A percentile compares a stretch with the other conserved stretches of the same genome.
Evolutionary conservation across 1,140 invertebrate genomes (phyloP).

Genomic region (Anastatus disparis): DNA sequence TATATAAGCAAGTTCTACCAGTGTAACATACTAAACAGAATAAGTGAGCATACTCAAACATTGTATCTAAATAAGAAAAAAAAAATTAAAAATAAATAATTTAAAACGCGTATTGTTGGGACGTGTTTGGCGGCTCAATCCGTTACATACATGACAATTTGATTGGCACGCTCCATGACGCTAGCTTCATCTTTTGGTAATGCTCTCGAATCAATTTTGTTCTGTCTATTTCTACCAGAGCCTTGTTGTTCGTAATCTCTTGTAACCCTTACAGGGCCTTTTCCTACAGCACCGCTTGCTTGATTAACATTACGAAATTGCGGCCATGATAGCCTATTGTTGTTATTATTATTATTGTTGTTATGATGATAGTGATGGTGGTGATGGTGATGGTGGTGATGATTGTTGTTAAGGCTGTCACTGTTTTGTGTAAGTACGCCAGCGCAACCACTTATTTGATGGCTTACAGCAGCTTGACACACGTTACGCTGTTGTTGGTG

Average conservation of each 20-base stretch:
- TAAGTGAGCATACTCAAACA: conserved; percentile 18
- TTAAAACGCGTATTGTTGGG: too few relatives aligned
- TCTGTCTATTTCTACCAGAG: conserved; percentile 59
- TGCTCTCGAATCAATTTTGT: conserved; percentile 66
- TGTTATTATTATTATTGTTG: conserved; percentile 66
- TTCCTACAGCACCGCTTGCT: conserved; percentile 40
- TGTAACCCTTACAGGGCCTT: conserved; percentile 50
- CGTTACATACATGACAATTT: conserved; percentile 84
- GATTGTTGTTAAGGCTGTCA: conserved; percentile 66
- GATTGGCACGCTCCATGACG: conserved; percentile 83
- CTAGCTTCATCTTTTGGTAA: conserved; percentile 77
- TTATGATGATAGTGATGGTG: conserved; percentile 34
- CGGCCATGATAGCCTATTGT: conserved; percentile 67
- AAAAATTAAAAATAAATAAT: conserved; percentile 5
- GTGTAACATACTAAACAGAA: too few relatives aligned
- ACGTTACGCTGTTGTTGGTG: conserved; percentile 53
- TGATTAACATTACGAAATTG: conserved; percentile 68
- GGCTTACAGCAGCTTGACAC: conserved; percentile 48
- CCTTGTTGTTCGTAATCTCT: conserved; percentile 29
- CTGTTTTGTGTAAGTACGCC: conserved; percentile 44
- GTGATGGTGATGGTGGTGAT: conserved; percentile 43
- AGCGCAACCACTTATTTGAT: background rate
- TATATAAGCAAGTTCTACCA: too few relatives aligned
- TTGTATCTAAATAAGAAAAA: background rate
- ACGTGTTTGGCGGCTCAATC: conserved; percentile 11